Base-by-base conservation (phyloP, 2,113 vertebrate species). In the Heterotis niloticus region DNA sequence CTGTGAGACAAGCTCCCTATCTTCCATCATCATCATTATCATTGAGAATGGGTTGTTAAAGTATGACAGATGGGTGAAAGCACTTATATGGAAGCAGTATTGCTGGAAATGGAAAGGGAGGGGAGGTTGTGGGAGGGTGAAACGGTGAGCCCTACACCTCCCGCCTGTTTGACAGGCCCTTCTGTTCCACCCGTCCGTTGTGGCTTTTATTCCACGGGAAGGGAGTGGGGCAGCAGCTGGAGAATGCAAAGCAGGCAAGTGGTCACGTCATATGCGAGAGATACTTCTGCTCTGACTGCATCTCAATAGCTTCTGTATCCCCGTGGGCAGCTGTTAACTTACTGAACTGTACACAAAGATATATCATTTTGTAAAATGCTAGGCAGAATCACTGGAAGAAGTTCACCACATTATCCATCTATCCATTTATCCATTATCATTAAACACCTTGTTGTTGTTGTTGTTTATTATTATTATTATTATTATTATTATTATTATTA, bases 261-360 rank as follows among this genome's bases (percentile, higher is more conserved):
- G 51, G 5, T 17, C 29, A 16, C n/a, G 4, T 10, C 34, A 67
- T 62, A 23, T 24, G 67, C 16, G 18, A 64, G 29, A 17, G 54
- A 72, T 17, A 28, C 70, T 62, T 18, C 34, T 10, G 57, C 69
- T 34, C 34, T n/a, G 17, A 78, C 78, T 51, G 29, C 24, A 79
- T 24, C 34, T 70, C 57, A 23, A 24, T 23, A 56, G 69, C 62
- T 5, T 54, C 34, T 10, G 16, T 34, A 13, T 65, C 24, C 60
- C 78, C 70, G 26, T 29, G 78, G 71, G 62, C 62, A 24, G 17
- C 52, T 18, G 54, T 34, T 75, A 23, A 75, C 62, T 80, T 80
- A 59, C 68, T 76, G 79, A 80, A 80, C 72, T 80, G 54, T 29
- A 74, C 59, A 74, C 62, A 75, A 79, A 75, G 2, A 80, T 54